These are phyloP conservation scores for Triplophysa tibetana DNA, from an alignment of 2,113 vertebrate species.

Conservation along the genomic window DNA sequence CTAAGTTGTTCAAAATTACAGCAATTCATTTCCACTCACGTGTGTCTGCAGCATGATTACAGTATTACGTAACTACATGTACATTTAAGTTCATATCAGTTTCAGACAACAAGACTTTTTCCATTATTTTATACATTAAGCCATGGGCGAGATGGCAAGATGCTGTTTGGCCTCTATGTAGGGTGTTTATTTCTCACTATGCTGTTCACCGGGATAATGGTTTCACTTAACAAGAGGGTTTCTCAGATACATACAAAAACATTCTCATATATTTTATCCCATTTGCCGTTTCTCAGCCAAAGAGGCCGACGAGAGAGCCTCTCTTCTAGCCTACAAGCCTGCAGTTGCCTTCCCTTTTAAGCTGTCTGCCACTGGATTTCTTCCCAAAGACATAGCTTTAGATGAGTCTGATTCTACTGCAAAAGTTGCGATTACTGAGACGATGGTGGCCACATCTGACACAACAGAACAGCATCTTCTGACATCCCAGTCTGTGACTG, in stretches of 20 bases:
- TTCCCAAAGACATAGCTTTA: conserved; percentile 50
- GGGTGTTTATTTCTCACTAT: neutral
- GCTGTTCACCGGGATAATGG: conserved; percentile 21
- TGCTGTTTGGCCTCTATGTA: too few species aligned
- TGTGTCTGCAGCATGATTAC: conserved; percentile 1
- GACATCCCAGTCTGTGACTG: neutral
- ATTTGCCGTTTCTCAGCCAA: conserved; percentile 67
- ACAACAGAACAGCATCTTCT: conserved; percentile 5
- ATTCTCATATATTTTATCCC: conserved; percentile 49
- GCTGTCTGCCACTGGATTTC: conserved; percentile 55
- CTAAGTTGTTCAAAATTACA: neutral
- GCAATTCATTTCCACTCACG: neutral
- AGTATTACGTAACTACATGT: neutral
- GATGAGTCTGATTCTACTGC: conserved; percentile 28
- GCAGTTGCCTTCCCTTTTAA: conserved; percentile 69
- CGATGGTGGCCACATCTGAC: conserved; percentile 14
- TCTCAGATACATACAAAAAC: conserved; percentile 30
- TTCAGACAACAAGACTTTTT: too few species aligned
- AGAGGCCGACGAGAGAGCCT: conserved; percentile 64
- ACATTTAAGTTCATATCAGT: neutral
- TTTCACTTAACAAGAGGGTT: neutral
- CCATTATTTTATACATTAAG: neutral
- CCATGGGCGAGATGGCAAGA: too few species aligned
- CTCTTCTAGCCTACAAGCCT: conserved; percentile 71
- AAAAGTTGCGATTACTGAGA: neutral